Evolutionary conservation across 2,113 vertebrate genomes (phyloP), one percentile per base, ranked within the genome.

Genomic region (Motacilla tschutschensis): DNA sequence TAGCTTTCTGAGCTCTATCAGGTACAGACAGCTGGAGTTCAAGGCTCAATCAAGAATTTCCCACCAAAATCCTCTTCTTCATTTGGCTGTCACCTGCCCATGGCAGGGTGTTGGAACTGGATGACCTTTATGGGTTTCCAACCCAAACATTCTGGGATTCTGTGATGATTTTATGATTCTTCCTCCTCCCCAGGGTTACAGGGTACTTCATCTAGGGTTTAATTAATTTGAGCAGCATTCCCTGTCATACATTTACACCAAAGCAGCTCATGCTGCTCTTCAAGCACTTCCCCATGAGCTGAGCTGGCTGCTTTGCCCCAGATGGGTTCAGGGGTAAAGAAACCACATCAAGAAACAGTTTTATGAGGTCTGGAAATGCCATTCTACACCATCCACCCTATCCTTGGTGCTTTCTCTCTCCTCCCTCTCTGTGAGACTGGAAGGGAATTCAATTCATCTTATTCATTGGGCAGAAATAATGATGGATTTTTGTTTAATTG

Each of bases 131-230:
- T 29, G 38, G 38, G 20, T 31, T 47, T 55, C 17, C 17, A 26
- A 41, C 5, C 4, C 24, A 40, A 79, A 59, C 38, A 16, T 59
- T 21, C 28, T 29, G 26, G 8, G 6, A 47, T 31, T 47, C 29
- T 41, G 1, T 44, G 24, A 40, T 17, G n/a, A 44, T 79, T 79
- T 71, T 33, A 8, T 29, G n/a, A 40, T 51, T 38, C 12, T 22
- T 80, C 53, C 10, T 83, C 17, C 13, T 81, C 17, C 12, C 11
- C 3, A 6, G 6, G 14, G 7, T 26, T 40, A 33, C 1, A 2
- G 36, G 40, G 12, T 24, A 18, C 15, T 18, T 9, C 51, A n/a
- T 0, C 11, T 8, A 22, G 12, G 28, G 15, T 19, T 8, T 71
- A 16, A 75, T 36, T 29, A 51, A 44, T 86, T 5, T 40, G 16